These are phyloP conservation scores for Magallana gigas DNA, from an alignment of 1,140 invertebrate genomes.

Conservation along the genomic window DNA sequence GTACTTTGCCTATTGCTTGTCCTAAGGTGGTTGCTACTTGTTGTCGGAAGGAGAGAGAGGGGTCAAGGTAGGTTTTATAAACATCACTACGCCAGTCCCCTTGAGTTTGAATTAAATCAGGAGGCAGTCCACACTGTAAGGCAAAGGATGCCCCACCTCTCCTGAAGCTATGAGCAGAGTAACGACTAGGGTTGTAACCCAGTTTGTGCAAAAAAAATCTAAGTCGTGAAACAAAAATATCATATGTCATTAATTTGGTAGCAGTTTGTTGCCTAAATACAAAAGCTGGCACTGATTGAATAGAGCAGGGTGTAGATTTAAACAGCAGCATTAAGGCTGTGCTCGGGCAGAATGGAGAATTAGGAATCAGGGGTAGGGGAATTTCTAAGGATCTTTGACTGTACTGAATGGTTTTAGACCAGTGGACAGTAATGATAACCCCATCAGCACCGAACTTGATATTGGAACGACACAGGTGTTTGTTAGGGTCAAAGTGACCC, in stretches of 20 bases:
- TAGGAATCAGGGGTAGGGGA: constrained; percentile 19
- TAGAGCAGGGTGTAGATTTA: background rate
- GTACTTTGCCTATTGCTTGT: background rate
- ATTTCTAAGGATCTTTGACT: background rate
- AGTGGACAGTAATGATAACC: background rate
- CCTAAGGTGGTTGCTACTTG: background rate
- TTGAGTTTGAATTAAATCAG: constrained; percentile 43
- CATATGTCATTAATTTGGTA: constrained; percentile 16
- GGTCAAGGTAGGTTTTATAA: constrained; percentile 37
- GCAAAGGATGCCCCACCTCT: constrained; percentile 49
- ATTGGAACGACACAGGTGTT: background rate
- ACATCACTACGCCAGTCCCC: constrained; percentile 46
- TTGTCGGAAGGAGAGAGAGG: constrained; percentile 1
- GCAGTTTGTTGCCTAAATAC: background rate
- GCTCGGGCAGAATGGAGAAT: constrained; percentile 15
- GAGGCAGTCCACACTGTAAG: constrained; percentile 12
- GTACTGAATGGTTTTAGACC: constrained; percentile 46
- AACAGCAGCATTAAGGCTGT: background rate
- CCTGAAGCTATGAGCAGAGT: constrained; percentile 47
- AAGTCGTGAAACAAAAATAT: background rate
- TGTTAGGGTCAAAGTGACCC: constrained; percentile 27
- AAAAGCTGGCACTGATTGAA: background rate
- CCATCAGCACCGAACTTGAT: background rate
- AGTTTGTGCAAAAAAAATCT: background rate
- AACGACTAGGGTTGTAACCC: background rate